phyloP scores from a whole-genome alignment of 2,113 vertebrate species.

The Panthera tigris region DNA sequence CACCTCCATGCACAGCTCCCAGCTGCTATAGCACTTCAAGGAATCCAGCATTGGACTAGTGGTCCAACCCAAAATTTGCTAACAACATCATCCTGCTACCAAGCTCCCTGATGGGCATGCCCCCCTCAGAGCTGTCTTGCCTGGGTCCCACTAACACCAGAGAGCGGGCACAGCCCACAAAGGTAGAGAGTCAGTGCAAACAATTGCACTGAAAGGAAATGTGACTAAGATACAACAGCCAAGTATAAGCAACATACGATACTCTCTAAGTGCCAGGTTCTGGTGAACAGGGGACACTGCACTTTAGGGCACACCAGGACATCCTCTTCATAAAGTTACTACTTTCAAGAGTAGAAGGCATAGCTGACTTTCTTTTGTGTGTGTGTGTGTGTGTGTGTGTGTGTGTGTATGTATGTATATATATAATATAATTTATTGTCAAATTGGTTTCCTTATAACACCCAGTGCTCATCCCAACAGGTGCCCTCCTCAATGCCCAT shows the following conservation, averaged over 20 bases:
- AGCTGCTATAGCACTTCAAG: background rate
- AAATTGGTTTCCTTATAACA: too few relatives aligned
- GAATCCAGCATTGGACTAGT: background rate
- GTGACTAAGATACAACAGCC: background rate
- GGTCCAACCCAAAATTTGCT: background rate
- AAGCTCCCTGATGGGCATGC: background rate
- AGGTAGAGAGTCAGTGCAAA: background rate
- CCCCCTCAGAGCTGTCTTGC: background rate
- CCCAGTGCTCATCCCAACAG: too few relatives aligned
- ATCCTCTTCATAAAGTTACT: background rate
- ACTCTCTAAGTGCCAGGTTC: background rate
- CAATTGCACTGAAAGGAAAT: background rate
- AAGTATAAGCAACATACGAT: background rate
- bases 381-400: too few relatives aligned
- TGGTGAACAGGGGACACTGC: background rate
- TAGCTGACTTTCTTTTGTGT: background rate
- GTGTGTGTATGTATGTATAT: rapidly evolving
- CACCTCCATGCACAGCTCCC: background rate
- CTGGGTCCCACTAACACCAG: background rate
- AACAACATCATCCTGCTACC: background rate
- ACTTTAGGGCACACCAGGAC: background rate
- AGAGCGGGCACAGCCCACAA: background rate
- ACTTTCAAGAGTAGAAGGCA: background rate
- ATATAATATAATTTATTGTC: too few relatives aligned
- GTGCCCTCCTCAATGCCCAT: too few relatives aligned